These are phyloP conservation scores for Tuberolachnus salignus DNA, from an alignment of 2,888 invertebrate species.

Conservation along the genomic window DNA sequence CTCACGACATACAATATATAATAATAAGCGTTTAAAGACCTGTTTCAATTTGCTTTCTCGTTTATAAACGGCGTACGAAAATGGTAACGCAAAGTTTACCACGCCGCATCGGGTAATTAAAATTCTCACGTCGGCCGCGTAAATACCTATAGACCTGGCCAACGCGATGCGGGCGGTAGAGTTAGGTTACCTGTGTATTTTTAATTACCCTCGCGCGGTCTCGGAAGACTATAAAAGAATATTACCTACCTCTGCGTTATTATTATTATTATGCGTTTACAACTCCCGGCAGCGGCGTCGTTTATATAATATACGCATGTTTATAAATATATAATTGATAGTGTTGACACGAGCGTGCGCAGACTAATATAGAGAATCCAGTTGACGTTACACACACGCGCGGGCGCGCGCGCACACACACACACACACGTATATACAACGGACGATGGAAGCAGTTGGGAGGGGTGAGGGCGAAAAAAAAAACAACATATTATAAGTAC, in stretches of 20 bases:
- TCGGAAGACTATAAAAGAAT: constrained; percentile 34
- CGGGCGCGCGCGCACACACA: constrained; percentile 13
- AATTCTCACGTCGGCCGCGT: constrained; percentile 35
- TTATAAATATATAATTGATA: constrained; percentile 56
- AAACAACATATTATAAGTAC: constrained; percentile 23
- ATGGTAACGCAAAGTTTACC: constrained; percentile 32
- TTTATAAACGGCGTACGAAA: constrained; percentile 9
- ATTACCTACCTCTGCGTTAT: neutral
- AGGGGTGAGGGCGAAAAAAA: constrained; percentile 2
- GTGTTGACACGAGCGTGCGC: constrained; percentile 54
- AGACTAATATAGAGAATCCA: constrained; percentile 52
- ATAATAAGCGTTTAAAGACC: constrained; percentile 17
- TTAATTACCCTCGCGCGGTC: constrained; percentile 54
- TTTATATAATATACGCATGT: constrained; percentile 39
- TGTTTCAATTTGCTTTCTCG: constrained; percentile 22
- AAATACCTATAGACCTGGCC: too few relatives aligned
- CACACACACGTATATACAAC: neutral
- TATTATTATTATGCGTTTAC: neutral
- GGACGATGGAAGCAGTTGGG: neutral
- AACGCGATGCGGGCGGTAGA: neutral
- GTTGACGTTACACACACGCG: constrained; percentile 53
- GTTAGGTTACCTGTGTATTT: constrained; percentile 16
- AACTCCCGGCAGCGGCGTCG: constrained; percentile 46
- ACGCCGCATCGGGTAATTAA: constrained; percentile 27
- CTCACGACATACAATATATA: too few relatives aligned